Base-by-base conservation (phyloP, 2,888 invertebrate species). In the Cheilosia soror region DNA sequence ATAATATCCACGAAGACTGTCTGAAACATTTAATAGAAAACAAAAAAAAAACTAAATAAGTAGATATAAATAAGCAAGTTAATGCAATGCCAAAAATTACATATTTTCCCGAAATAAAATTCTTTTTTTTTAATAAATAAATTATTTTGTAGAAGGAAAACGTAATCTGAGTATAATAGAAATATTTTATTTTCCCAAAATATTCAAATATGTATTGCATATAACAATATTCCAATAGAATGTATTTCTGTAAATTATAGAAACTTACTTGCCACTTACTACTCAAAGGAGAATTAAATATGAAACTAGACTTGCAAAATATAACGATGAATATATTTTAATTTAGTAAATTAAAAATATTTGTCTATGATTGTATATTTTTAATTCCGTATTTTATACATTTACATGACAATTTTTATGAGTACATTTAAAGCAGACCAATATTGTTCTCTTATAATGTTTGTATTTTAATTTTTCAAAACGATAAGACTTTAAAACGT, bases 81-180 rank as follows among this genome's bases (percentile, higher is more conserved):
- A 79, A 37, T 83, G 68, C 49, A 25, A 79, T 83, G 83, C 83
- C 83, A 83, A 83, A 78, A 68, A 72, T n/a, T 60, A 57, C 55
- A 68, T 37, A 60, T 77, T 72, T 72, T 47, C 51, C 62, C 44
- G 44, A 68, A 79, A 57, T 63, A 58, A 33, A 31, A 80, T 47
- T 60, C 11, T 58, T 57, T 76, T 71, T 68, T 15, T 51, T 44
- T 20, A 5, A 31, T 31, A n/a, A 44, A 44, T 27, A 11, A 11
- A 58, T 11, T 9, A 37, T 60, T 53, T 27, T 68, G 25, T 37
- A 37, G 7, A 68, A 76, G 42, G 51, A 20, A 29, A 15, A 13
- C 1, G 27, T 20, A 40, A 68, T 53, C 58, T 29, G 57, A 58
- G 49, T 47, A 65, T 40, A n/a, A 66, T 58, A 31, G 47, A 63